These are phyloP conservation scores for Hypanus sabinus DNA, from an alignment of 2,113 vertebrate species.

Conservation along the genomic window DNA sequence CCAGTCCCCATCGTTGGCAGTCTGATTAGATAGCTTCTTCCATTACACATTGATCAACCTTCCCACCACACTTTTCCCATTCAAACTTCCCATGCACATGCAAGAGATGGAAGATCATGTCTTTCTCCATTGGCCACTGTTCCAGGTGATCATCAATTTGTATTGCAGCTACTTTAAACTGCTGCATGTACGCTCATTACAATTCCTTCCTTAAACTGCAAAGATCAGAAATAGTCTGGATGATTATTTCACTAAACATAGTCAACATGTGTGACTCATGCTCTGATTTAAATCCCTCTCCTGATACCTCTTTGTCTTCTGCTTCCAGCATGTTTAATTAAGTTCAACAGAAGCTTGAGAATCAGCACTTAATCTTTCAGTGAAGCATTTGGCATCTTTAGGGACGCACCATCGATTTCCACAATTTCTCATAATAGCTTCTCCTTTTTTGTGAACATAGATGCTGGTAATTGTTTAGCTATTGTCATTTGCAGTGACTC, in stretches of 20 bases:
- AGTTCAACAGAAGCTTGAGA: not conserved
- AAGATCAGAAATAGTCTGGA: not conserved
- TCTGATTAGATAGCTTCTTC: not conserved
- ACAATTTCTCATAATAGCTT: not conserved
- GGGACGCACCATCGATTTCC: not conserved
- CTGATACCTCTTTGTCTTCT: not conserved
- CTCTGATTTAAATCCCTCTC: not conserved
- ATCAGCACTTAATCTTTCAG: not conserved
- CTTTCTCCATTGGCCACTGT: not conserved
- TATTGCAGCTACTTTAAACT: not conserved
- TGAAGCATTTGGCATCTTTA: not conserved
- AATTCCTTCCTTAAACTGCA: too few species aligned
- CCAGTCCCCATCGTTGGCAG: not conserved
- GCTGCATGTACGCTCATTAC: not conserved
- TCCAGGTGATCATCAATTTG: not conserved
- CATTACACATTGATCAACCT: not conserved
- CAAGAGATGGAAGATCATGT: not conserved
- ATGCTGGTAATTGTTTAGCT: not conserved
- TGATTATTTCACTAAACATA: too few species aligned
- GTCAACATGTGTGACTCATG: not conserved
- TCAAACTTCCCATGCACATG: too few species aligned
- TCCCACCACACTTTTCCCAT: not conserved
- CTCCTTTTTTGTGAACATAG: not conserved
- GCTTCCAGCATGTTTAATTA: too few species aligned
- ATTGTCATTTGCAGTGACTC: not conserved